A percentile compares a stretch with the other conserved stretches of the same genome.
These are phyloP conservation scores for Magallana nippona DNA, from an alignment of 2,888 invertebrate species.

Conservation along the genomic window DNA sequence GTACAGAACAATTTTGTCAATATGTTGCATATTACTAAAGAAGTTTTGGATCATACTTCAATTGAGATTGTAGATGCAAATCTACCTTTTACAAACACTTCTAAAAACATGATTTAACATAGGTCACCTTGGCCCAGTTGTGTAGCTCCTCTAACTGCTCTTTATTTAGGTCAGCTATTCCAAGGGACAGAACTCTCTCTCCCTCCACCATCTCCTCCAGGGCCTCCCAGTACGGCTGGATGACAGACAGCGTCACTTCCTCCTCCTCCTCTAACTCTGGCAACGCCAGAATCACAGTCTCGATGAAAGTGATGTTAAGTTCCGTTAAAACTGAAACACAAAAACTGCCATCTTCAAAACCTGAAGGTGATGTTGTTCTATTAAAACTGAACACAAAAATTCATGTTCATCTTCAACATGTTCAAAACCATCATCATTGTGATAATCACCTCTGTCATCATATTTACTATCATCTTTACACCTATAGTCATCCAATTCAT, in stretches of 20 bases:
- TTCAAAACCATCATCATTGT: conserved; percentile 4
- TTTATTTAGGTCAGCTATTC: conserved; percentile 94
- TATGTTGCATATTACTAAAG: no score
- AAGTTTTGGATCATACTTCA: no score
- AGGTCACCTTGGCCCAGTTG: conserved; percentile 85
- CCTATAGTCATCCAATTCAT: background rate
- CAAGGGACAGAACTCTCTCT: conserved; percentile 87
- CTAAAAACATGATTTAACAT: background rate
- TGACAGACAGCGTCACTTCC: conserved; percentile 82
- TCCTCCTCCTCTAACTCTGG: conserved; percentile 64
- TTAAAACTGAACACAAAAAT: no score
- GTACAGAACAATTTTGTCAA: no score
- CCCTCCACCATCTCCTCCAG: conserved; percentile 87
- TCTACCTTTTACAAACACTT: no score
- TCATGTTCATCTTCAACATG: background rate
- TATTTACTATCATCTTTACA: background rate
- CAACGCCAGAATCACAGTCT: conserved; percentile 89
- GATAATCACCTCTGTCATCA: background rate
- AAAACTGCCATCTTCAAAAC: background rate
- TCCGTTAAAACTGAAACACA: conserved; percentile 83
- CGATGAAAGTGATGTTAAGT: conserved; percentile 87
- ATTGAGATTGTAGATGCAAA: no score
- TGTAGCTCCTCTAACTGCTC: conserved; percentile 88
- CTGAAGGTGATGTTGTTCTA: no score
- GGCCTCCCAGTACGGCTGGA: conserved; percentile 88